Evolutionary conservation across 2,888 invertebrate species (phyloP).

Genomic region (Lasioglossum villosulum): DNA sequence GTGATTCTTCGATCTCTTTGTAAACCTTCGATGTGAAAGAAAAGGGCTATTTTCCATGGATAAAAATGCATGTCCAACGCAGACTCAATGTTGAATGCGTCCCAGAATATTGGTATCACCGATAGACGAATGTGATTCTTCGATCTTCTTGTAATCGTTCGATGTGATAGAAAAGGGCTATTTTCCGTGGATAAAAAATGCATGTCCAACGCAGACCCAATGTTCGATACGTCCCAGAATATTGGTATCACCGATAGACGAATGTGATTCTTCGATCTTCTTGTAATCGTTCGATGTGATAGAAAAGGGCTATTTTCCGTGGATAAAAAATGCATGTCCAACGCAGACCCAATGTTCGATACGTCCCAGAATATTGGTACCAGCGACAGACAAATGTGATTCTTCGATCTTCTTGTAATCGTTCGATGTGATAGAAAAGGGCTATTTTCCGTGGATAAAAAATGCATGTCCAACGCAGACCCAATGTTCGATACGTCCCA

Average conservation of each 20-base stretch:
- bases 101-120: too few relatives aligned
- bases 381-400: background rate
- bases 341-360: background rate
- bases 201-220: too few relatives aligned
- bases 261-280: background rate
- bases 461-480: background rate
- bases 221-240: background rate
- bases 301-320: background rate
- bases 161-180: background rate
- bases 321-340: background rate
- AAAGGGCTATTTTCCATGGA: background rate
- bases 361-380: too few relatives aligned
- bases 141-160: background rate
- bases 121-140: background rate
- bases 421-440: background rate
- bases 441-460: background rate
- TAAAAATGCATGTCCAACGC: background rate
- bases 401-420: background rate
- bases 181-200: background rate
- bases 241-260: background rate
- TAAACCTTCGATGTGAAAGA: background rate
- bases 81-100: background rate
- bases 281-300: background rate
- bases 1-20: background rate
- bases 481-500: background rate